These are phyloP conservation scores for Caenorhabditis zanzibari DNA, from an alignment of 2,888 invertebrate genomes.

Conservation along the genomic window DNA sequence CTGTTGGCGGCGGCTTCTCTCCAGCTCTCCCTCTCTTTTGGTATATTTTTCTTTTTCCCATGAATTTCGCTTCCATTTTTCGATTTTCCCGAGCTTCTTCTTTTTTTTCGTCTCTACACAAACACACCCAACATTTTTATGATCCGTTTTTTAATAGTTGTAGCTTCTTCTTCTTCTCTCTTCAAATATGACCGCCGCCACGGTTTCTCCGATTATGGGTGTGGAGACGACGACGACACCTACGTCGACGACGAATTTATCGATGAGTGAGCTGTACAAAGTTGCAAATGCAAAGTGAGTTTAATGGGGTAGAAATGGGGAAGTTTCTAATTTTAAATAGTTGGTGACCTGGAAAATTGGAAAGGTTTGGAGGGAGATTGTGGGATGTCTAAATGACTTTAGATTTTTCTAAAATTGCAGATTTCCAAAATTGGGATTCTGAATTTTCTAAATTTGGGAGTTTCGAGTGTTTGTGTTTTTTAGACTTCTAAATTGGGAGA, in stretches of 20 bases:
- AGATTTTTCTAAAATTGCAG: too few species aligned
- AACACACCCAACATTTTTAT: slow-evolving; percentile 12
- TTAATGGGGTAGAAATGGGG: neutral
- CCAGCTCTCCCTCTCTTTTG: neutral
- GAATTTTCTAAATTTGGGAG: too few species aligned
- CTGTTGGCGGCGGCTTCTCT: neutral
- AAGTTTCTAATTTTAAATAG: neutral
- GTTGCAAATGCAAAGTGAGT: slow-evolving; percentile 75
- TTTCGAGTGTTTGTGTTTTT: too few species aligned
- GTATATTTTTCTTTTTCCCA: slow-evolving; percentile 11
- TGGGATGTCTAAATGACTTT: neutral
- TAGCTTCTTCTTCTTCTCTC: neutral
- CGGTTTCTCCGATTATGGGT: slow-evolving; percentile 28
- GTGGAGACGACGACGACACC: neutral
- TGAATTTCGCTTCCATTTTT: neutral
- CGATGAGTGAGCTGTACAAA: slow-evolving; percentile 65
- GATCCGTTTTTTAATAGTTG: slow-evolving; percentile 25
- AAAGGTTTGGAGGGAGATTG: neutral
- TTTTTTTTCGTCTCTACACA: neutral
- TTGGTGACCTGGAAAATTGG: slow-evolving; percentile 2
- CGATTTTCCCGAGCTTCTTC: neutral
- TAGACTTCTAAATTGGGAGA: too few species aligned
- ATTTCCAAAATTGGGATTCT: too few species aligned
- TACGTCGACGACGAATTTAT: slow-evolving; percentile 5
- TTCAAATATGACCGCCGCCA: slow-evolving; percentile 30